Conservation (phyloP, 1,140 invertebrate species). For the Piezodorus guildinii region DNA sequence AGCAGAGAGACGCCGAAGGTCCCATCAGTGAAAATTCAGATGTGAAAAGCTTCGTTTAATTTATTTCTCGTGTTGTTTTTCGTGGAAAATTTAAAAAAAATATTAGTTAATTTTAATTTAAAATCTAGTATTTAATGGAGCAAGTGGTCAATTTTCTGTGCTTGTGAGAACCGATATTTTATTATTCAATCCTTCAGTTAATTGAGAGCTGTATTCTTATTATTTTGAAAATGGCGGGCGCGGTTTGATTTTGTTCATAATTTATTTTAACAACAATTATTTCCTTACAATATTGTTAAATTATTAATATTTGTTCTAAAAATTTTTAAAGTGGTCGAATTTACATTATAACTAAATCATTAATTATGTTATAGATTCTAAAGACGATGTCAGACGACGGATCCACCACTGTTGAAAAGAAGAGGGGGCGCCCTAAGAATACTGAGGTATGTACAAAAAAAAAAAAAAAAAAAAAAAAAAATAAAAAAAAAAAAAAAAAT, state of each 20-base stretch:
- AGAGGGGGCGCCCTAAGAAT: conserved; percentile 18
- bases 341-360: neutral
- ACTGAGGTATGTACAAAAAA: neutral
- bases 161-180: neutral
- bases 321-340: neutral
- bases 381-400: conserved; percentile 25
- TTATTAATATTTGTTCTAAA: neutral
- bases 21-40: neutral
- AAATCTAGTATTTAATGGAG: neutral
- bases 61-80: neutral
- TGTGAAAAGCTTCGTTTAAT: neutral
- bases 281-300: neutral
- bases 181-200: conserved; percentile 8
- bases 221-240: conserved; percentile 23
- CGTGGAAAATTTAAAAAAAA: neutral
- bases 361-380: neutral
- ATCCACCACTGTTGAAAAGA: conserved; percentile 24
- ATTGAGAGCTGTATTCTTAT: conserved; percentile 8
- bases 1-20: conserved; percentile 8
- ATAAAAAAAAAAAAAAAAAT: too few relatives aligned
- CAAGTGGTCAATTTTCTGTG: neutral
- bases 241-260: neutral
- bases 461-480: too few relatives aligned
- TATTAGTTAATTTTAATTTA: neutral
- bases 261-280: neutral